These are phyloP conservation scores for Ictalurus furcatus DNA, from an alignment of 2,113 vertebrate genomes.

Conservation along the genomic window DNA sequence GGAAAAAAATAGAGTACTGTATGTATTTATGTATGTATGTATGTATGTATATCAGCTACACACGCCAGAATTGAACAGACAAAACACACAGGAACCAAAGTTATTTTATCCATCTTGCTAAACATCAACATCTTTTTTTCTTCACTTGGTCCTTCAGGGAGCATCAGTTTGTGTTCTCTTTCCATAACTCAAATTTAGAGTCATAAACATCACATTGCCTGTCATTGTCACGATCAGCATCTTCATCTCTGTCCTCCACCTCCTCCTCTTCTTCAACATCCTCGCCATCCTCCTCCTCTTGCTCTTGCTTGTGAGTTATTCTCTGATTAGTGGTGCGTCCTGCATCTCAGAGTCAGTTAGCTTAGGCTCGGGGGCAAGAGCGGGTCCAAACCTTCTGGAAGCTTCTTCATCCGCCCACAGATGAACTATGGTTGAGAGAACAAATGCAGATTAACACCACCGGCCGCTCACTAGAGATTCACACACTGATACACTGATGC, in stretches of 20 bases:
- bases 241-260: slow-evolving; percentile 47
- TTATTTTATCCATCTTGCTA: slow-evolving; percentile 45
- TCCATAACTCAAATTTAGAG: slow-evolving; percentile 64
- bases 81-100: slow-evolving; percentile 55
- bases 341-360: slow-evolving; percentile 72
- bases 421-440: slow-evolving; percentile 77
- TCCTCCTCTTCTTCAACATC: slow-evolving; percentile 49
- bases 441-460: slow-evolving; percentile 74
- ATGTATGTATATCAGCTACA: slow-evolving; percentile 52
- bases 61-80: slow-evolving; percentile 52
- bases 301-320: slow-evolving; percentile 64
- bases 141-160: slow-evolving; percentile 40
- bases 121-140: slow-evolving; percentile 43
- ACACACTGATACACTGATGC: slow-evolving; percentile 42
- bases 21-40: slow-evolving; percentile 25
- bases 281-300: slow-evolving; percentile 50
- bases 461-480: slow-evolving; percentile 50
- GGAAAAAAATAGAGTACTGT: slow-evolving; percentile 23
- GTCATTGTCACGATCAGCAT: slow-evolving; percentile 61
- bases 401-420: slow-evolving; percentile 79
- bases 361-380: slow-evolving; percentile 73
- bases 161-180: slow-evolving; percentile 26
- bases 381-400: slow-evolving; percentile 68
- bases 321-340: slow-evolving; percentile 72
- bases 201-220: slow-evolving; percentile 69